A percentile compares a stretch with the other conserved stretches of the same genome.
phyloP scores from a whole-genome alignment of 2,888 invertebrate species.

The Pseudanteris insignis region DNA sequence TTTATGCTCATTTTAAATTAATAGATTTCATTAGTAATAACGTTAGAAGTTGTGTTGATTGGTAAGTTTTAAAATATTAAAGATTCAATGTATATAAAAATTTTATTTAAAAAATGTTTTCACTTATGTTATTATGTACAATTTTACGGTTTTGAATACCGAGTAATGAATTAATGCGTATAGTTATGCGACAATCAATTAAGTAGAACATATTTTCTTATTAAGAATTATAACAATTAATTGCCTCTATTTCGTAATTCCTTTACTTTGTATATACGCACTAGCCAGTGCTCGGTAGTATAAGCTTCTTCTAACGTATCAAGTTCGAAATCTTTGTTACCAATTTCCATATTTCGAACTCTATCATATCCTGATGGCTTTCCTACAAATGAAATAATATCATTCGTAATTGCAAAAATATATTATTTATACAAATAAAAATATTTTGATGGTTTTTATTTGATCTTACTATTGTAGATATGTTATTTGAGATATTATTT shows the following conservation, averaged over 20 bases:
- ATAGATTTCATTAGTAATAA: no score
- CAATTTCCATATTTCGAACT: constrained; percentile 96
- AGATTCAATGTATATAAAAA: constrained; percentile 17
- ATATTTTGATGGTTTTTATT: no score
- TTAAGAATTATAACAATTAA: constrained; percentile 63
- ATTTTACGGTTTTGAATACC: constrained; percentile 14
- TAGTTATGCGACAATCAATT: constrained; percentile 16
- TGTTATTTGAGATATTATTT: background rate
- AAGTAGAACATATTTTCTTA: constrained; percentile 1
- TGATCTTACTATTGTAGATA: no score
- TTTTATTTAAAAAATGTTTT: constrained; percentile 33
- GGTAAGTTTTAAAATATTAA: background rate
- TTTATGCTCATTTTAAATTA: no score
- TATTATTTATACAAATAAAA: background rate
- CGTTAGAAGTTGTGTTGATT: no score
- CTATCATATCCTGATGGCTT: constrained; percentile 97
- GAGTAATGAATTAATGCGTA: constrained; percentile 14
- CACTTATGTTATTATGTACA: constrained; percentile 41
- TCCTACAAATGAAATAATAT: no score
- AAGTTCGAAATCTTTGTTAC: constrained; percentile 97
- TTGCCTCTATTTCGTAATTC: constrained; percentile 89
- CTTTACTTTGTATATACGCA: constrained; percentile 97
- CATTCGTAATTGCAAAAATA: constrained; percentile 2
- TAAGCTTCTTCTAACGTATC: constrained; percentile 99
- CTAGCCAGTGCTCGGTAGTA: constrained; percentile 99